Base-by-base conservation (phyloP, 2,888 invertebrate species). In the Eupsilia transversa region DNA sequence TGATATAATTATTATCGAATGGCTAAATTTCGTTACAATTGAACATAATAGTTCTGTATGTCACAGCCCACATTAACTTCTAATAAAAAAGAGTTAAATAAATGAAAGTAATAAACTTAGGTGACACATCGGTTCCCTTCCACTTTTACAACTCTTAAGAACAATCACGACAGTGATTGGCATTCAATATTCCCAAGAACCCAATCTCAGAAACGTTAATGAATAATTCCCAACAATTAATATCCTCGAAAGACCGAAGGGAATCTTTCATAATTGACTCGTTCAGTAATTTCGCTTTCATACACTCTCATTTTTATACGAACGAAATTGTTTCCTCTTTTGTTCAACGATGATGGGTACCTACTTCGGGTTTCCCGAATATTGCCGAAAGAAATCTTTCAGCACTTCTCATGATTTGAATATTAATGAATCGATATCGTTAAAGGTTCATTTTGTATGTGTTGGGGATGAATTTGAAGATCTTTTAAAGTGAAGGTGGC, bases 381-480 rank as follows among this genome's bases (percentile, higher is more conserved):
- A 82, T 72, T 79, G 63, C 68, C 54, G 49, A 74, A 80, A 79
- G 68, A 82, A 83, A 74, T 81, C 75, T 74, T 81, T 74, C 23
- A 52, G 52, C 73, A 71, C 64, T 81, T 77, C 66, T 69, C 74
- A 63, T 72, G 81, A 83, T 83, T 86, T 88, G 77, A 88, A 88
- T 87, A 86, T 88, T 86, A 82, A 88, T 88, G 75, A 81, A 68
- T 77, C 72, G 80, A 84, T 82, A 79, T 86, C 79, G 80, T 82
- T 79, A 79, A 81, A 84, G 74, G 74, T 70, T 87, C 66, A 82
- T 79, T 79, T 79, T 74, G 67, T 81, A 63, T 77, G 79, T 76
- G 77, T 74, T 65, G 59, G 68, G 61, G 72, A 60, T 43, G 77
- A 70, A 80, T 80, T 84, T 85, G 59, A 66, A 63, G 74, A 71